Percentiles rank a stretch among this genome's conserved stretches.
Conservation (phyloP, 2,113 vertebrate genomes). For the Leptodactylus fuscus region DNA sequence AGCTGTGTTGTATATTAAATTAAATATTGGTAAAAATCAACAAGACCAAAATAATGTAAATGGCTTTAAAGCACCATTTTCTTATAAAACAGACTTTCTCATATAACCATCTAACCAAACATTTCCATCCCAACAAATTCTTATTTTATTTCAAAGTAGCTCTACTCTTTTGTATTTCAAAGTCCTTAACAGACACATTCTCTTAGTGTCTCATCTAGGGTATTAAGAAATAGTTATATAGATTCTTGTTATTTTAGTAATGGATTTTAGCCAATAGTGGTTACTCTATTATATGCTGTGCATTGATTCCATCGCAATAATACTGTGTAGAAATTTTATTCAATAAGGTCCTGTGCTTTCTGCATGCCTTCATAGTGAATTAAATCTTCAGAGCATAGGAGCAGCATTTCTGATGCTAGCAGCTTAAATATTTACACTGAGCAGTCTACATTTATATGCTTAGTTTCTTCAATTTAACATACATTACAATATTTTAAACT, state of each 20-base stretch:
- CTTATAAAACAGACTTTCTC: too few relatives aligned
- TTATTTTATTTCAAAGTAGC: background rate
- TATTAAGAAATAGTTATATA: background rate
- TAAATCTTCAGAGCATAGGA: background rate
- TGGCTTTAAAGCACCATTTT: background rate
- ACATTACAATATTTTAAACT: background rate
- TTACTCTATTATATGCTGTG: background rate
- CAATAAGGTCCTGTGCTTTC: background rate
- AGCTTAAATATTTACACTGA: too few relatives aligned
- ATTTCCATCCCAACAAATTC: background rate
- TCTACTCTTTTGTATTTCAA: background rate
- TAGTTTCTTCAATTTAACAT: background rate
- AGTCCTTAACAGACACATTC: background rate
- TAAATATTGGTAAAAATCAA: background rate
- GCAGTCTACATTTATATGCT: background rate
- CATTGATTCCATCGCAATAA: background rate
- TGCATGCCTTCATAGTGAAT: conserved; percentile 2
- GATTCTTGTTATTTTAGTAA: conserved; percentile 19
- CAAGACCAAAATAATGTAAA: background rate
- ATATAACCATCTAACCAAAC: background rate
- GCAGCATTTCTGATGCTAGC: too few relatives aligned
- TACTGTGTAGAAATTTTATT: background rate
- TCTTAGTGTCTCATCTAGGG: background rate
- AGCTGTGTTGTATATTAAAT: background rate
- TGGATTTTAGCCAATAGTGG: conserved; percentile 3